Evolutionary conservation across 2,888 invertebrate species (phyloP), one percentile per base, ranked within the genome.

Genomic region (Chrysomela aeneicollis): DNA sequence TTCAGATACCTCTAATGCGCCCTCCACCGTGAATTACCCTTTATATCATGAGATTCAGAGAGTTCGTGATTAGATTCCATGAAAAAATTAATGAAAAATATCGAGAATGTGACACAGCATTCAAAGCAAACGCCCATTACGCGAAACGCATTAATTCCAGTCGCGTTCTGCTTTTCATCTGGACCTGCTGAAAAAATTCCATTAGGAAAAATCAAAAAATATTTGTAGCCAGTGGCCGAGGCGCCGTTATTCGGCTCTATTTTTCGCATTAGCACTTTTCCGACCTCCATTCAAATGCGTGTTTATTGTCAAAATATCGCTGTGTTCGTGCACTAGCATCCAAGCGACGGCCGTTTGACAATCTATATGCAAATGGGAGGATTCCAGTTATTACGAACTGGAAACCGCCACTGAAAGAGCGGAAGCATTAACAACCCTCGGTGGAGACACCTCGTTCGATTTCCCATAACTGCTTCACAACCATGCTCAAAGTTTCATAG

Each of bases 321-420:
- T 42, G n/a, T n/a, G 42, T 42, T 42, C 42, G 42, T 42, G 42
- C 42, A 4, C 15, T 15, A 42, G 42, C 42, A 42, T 42, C 42
- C 42, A 42, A 3, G 15, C 42, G 42, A 42, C 52, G 58, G 57
- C 69, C 70, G 71, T 74, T 73, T 74, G 73, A 75, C 74, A 77
- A 76, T 77, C 74, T 77, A 76, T 76, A 77, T 77, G 76, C 71
- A 77, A 77, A 77, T 77, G 73, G 73, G 73, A 67, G 71, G 71
- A 69, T 72, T 73, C 71, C 70, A 77, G 26, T 26, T 26, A 76
- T 76, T 75, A 75, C 72, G 70, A 70, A 64, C 66, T 58, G 59
- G 52, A 59, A 63, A 58, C 59, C 52, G 60, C 53, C 19, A 26
- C n/a, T 22, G 12, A 19, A 22, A 47, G 57, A 18, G 10, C 51